These are phyloP conservation scores for Aelia acuminata DNA, from an alignment of 2,888 invertebrate genomes.

Conservation along the genomic window DNA sequence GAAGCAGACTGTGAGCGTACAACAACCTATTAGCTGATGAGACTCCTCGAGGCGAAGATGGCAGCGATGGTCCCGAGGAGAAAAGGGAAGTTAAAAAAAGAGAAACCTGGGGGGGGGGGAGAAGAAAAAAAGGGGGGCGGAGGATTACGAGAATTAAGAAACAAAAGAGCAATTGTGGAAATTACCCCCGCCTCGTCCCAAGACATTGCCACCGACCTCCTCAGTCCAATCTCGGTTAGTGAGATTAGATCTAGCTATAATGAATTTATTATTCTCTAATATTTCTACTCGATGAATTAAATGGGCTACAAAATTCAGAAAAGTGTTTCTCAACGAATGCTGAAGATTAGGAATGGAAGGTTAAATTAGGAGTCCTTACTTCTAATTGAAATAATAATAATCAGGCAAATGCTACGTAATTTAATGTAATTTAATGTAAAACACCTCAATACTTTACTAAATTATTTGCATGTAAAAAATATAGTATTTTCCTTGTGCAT, in stretches of 20 bases:
- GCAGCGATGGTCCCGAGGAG: not conserved
- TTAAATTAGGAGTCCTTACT: too few species aligned
- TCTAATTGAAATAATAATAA: too few species aligned
- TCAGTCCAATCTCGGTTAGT: not conserved
- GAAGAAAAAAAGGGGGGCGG: not conserved
- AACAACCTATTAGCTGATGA: conserved; percentile 55
- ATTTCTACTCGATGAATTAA: not conserved
- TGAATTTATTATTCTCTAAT: conserved; percentile 37
- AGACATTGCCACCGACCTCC: not conserved
- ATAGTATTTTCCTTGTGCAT: too few species aligned
- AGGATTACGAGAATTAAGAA: conserved; percentile 57
- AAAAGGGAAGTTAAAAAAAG: not conserved
- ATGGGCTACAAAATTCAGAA: not conserved
- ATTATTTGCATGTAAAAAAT: too few species aligned
- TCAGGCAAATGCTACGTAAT: too few species aligned
- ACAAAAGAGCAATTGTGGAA: conserved; percentile 58
- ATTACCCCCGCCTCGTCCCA: conserved; percentile 47
- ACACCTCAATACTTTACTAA: too few species aligned
- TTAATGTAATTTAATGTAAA: too few species aligned
- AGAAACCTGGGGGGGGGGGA: not conserved
- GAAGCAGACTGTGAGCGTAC: conserved; percentile 25
- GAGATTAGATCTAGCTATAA: conserved; percentile 29
- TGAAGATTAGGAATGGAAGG: too few species aligned
- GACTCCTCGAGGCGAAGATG: not conserved
- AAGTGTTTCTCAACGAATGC: too few species aligned